Conservation (phyloP, 2,113 vertebrate species). For the Rhinoderma darwinii region DNA sequence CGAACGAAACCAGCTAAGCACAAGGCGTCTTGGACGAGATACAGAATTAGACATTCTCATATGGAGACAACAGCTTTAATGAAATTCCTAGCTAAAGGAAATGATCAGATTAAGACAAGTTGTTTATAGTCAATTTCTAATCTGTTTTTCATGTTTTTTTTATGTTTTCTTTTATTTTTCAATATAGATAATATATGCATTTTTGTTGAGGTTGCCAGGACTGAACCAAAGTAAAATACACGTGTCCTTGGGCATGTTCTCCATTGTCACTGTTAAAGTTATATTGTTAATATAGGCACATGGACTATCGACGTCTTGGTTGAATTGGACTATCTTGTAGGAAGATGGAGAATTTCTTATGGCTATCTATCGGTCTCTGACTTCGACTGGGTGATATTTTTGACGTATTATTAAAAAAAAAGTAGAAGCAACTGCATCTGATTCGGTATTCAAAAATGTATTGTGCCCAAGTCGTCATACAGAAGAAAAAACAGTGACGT, state of each 20-base stretch:
- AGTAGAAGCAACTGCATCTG: too few species aligned
- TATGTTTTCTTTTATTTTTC: constrained; percentile 29
- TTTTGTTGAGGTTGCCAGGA: not conserved
- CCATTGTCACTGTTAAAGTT: not conserved
- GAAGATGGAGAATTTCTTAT: too few species aligned
- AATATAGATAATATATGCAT: not conserved
- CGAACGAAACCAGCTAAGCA: constrained; percentile 40
- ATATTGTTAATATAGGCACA: not conserved
- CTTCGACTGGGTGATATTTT: too few species aligned
- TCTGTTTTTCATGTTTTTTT: constrained; percentile 8
- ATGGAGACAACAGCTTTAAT: constrained; percentile 54
- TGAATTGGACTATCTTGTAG: too few species aligned
- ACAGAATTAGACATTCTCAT: constrained; percentile 41
- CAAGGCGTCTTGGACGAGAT: constrained; percentile 46
- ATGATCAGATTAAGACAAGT: constrained; percentile 45
- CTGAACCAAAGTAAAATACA: not conserved
- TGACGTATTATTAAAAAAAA: too few species aligned
- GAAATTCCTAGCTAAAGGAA: constrained; percentile 53
- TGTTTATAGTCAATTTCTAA: constrained; percentile 35
- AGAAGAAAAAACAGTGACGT: too few species aligned
- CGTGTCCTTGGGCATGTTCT: not conserved
- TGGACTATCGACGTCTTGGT: too few species aligned
- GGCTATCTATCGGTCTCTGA: too few species aligned
- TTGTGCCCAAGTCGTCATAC: too few species aligned
- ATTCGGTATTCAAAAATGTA: too few species aligned